Conservation (phyloP, 2,113 vertebrate genomes). For the Mirza zaza region DNA sequence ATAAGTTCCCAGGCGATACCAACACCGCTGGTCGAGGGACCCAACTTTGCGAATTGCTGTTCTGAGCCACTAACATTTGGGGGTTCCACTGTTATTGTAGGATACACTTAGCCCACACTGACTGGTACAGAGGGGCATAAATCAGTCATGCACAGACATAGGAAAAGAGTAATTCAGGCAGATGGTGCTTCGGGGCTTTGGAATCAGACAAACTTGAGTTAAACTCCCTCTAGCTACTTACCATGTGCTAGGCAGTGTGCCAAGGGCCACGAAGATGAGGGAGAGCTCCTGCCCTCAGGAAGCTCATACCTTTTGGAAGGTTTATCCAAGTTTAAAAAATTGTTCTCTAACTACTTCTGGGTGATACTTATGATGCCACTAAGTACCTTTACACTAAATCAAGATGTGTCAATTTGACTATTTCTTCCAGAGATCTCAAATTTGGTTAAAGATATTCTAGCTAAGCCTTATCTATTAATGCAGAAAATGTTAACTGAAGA, state of each 20-base stretch:
- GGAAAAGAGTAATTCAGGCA: background rate
- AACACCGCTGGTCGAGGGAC: background rate
- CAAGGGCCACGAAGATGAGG: background rate
- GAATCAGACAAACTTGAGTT: background rate
- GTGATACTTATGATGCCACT: background rate
- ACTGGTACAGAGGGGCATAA: background rate
- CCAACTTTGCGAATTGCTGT: background rate
- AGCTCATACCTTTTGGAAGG: background rate
- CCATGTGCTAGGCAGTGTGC: background rate
- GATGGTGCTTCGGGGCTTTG: background rate
- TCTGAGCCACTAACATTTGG: background rate
- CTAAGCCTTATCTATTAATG: background rate
- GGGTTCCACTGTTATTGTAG: background rate
- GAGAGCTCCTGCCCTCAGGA: background rate
- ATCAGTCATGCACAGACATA: background rate
- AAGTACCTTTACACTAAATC: background rate
- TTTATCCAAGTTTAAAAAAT: background rate
- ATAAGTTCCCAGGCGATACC: background rate
- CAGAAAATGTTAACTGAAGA: background rate
- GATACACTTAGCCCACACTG: background rate
- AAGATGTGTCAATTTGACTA: background rate
- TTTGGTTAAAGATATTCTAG: background rate
- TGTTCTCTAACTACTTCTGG: background rate
- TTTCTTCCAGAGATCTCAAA: slow-evolving; percentile 29
- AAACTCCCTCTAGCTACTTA: background rate